These are phyloP conservation scores for Yponomeuta malinellus DNA, from an alignment of 2,888 invertebrate species.

Conservation along the genomic window DNA sequence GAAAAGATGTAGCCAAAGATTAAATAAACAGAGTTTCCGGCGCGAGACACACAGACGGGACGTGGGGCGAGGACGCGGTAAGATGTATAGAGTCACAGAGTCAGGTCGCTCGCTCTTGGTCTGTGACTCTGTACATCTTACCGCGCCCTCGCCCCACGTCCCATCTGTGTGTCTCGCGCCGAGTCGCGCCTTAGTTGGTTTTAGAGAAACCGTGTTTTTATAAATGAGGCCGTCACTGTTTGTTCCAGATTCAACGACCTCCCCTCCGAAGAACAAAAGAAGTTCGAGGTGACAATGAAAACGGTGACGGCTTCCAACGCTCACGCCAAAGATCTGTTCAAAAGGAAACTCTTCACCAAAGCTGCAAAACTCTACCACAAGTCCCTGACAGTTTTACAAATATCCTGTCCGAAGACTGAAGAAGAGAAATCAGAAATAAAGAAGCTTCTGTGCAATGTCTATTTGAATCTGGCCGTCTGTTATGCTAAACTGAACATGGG, in stretches of 20 bases:
- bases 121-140: too few relatives aligned
- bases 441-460: conserved; percentile 42
- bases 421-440: conserved; percentile 39
- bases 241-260: conserved; percentile 55
- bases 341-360: conserved; percentile 36
- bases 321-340: conserved; percentile 45
- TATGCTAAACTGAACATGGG: conserved; percentile 56
- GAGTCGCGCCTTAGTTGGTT: too few relatives aligned
- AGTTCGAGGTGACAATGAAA: conserved; percentile 43
- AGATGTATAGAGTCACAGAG: too few relatives aligned
- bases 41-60: too few relatives aligned
- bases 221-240: not conserved
- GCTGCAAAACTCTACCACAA: conserved; percentile 55
- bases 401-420: conserved; percentile 38
- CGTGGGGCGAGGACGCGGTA: too few relatives aligned
- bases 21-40: too few relatives aligned
- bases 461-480: conserved; percentile 56
- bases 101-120: too few relatives aligned
- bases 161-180: too few relatives aligned
- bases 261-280: conserved; percentile 50
- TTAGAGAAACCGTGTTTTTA: too few relatives aligned
- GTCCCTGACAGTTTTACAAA: conserved; percentile 41
- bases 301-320: conserved; percentile 48
- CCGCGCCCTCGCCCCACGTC: too few relatives aligned
- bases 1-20: too few relatives aligned